phyloP scores from a whole-genome alignment of 2,113 vertebrate genomes.

The Phylloscopus whistleri region DNA sequence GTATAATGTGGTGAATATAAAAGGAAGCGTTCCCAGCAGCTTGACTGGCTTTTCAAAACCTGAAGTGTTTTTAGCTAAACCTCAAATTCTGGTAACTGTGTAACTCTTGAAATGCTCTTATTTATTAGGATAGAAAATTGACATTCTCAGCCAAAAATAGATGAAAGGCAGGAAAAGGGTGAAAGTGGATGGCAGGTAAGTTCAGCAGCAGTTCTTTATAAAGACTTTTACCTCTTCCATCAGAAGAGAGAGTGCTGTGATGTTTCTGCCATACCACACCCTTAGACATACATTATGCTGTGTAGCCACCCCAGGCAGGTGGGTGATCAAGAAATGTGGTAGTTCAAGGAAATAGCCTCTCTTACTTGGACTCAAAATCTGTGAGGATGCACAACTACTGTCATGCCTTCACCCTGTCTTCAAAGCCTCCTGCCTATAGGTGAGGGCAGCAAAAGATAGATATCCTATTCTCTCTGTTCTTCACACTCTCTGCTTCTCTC shows the following conservation, averaged over 20 bases:
- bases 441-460: background rate
- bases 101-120: background rate
- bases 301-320: background rate
- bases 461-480: background rate
- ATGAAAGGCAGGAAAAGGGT: background rate
- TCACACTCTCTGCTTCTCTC: background rate
- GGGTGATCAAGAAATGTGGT: background rate
- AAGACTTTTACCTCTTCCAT: background rate
- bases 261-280: background rate
- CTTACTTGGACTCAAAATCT: background rate
- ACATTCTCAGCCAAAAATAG: background rate
- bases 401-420: background rate
- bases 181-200: background rate
- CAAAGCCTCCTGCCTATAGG: background rate
- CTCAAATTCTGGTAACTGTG: background rate
- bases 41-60: background rate
- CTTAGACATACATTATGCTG: background rate
- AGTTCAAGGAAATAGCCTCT: slow-evolving; percentile 1
- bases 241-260: background rate
- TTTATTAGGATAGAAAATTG: background rate
- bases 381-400: background rate
- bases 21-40: background rate
- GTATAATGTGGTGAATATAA: background rate
- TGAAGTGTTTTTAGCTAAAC: background rate
- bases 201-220: background rate